Evolutionary conservation across 2,888 invertebrate genomes (phyloP).

Genomic region (Tenthredo notha): DNA sequence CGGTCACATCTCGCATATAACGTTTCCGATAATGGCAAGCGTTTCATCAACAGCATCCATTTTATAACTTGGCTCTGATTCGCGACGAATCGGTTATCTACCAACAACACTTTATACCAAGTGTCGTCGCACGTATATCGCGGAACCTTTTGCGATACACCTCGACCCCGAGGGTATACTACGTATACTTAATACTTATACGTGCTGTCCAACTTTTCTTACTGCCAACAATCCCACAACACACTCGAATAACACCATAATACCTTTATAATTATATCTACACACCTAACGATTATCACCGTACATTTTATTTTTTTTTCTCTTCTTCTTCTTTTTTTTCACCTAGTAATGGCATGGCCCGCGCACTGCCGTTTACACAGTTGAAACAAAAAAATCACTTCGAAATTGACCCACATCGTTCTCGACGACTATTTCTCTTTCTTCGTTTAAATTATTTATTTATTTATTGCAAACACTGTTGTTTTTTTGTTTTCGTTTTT

Average conservation of each 20-base stretch:
- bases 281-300: not conserved
- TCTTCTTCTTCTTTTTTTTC: too few relatives aligned
- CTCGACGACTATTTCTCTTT: not conserved
- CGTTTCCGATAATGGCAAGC: not conserved
- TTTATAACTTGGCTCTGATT: constrained; percentile 17
- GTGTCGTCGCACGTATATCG: constrained; percentile 50
- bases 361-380: constrained; percentile 11
- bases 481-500: not conserved
- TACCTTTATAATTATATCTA: not conserved
- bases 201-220: constrained; percentile 37
- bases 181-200: not conserved
- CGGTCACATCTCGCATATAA: constrained; percentile 20
- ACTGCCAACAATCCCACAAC: not conserved
- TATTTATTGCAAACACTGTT: not conserved
- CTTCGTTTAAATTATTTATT: not conserved
- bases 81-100: constrained; percentile 32
- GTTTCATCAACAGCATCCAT: constrained; percentile 31
- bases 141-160: constrained; percentile 39
- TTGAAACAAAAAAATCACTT: not conserved
- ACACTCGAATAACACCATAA: not conserved
- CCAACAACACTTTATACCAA: constrained; percentile 35
- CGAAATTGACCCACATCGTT: not conserved
- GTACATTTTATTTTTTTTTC: too few relatives aligned
- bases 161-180: constrained; percentile 35
- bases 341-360: not conserved